Percentiles rank a stretch among this genome's conserved stretches.
Evolutionary conservation across 1,140 invertebrate genomes (phyloP).

Genomic region (Triops cancriformis): DNA sequence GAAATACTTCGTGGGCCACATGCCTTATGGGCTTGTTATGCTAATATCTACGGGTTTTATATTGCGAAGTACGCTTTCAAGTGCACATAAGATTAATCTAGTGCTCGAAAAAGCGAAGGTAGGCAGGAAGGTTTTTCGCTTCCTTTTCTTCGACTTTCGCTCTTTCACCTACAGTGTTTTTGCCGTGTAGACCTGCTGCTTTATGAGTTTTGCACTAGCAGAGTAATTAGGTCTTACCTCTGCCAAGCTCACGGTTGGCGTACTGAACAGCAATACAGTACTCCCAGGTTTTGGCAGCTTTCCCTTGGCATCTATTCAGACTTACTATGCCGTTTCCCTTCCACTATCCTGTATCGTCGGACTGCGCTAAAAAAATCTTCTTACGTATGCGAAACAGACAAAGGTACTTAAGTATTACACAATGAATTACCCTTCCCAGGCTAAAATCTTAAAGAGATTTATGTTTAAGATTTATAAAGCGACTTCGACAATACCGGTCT

Average conservation of each 20-base stretch:
- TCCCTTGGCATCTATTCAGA: neutral
- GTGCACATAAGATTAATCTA: neutral
- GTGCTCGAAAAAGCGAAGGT: neutral
- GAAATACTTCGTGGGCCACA: neutral
- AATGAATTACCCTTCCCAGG: too few species aligned
- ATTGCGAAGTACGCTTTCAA: neutral
- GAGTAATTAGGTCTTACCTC: slow-evolving; percentile 4
- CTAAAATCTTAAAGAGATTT: too few species aligned
- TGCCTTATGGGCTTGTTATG: neutral
- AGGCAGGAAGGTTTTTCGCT: neutral
- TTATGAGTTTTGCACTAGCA: neutral
- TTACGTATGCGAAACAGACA: too few species aligned
- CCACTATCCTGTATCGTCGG: too few species aligned
- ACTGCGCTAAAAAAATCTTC: too few species aligned
- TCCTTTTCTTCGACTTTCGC: neutral
- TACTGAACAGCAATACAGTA: neutral
- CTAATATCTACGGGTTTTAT: neutral
- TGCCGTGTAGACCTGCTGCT: neutral
- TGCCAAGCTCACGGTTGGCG: neutral
- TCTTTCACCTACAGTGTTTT: neutral
- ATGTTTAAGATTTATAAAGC: too few species aligned
- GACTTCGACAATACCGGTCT: too few species aligned
- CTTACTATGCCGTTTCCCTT: neutral
- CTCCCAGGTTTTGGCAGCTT: neutral
- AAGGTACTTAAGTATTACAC: too few species aligned